Evolutionary conservation across 2,797 vertebrate species (phyloP).

Genomic region (Notoglanidium macrostoma): DNA sequence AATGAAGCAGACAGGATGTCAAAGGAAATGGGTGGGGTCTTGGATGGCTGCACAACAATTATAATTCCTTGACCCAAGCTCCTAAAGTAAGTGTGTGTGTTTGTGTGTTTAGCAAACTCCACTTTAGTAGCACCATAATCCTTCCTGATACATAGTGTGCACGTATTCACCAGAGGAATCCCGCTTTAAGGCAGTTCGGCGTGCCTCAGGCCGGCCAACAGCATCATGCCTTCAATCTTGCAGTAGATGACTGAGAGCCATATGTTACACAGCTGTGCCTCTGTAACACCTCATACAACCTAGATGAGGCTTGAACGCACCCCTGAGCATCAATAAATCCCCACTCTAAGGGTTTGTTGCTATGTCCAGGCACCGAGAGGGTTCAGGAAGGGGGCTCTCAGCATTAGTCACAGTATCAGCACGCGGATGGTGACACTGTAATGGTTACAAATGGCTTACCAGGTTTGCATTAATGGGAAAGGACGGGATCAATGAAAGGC

Average conservation of each 20-base stretch:
- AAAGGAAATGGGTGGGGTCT: slow-evolving; percentile 53
- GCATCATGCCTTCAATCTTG: slow-evolving; percentile 3
- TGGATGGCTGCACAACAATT: slow-evolving; percentile 46
- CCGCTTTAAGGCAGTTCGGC: slow-evolving; percentile 7
- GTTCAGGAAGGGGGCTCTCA: slow-evolving; percentile 14
- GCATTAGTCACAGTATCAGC: slow-evolving; percentile 16
- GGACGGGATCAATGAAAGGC: slow-evolving; percentile 41
- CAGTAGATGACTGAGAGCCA: background rate
- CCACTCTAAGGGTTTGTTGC: slow-evolving; percentile 31
- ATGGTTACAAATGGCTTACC: slow-evolving; percentile 25
- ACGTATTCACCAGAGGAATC: slow-evolving; percentile 15
- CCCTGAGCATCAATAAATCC: slow-evolving; percentile 41
- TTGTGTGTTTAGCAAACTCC: slow-evolving; percentile 23
- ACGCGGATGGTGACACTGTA: slow-evolving; percentile 1
- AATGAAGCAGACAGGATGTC: slow-evolving; percentile 48
- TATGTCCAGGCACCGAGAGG: slow-evolving; percentile 3
- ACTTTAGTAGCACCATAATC: slow-evolving; percentile 28
- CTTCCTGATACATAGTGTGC: slow-evolving; percentile 2
- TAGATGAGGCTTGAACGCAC: slow-evolving; percentile 34
- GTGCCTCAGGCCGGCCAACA: slow-evolving; percentile 14
- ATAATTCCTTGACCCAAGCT: slow-evolving; percentile 35
- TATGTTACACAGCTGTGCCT: slow-evolving; percentile 47
- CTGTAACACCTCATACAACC: slow-evolving; percentile 41
- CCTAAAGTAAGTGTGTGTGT: slow-evolving; percentile 1
- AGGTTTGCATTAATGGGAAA: slow-evolving; percentile 30